Base-by-base conservation (phyloP, 1,140 invertebrate genomes). In the Paracyclopina nana region DNA sequence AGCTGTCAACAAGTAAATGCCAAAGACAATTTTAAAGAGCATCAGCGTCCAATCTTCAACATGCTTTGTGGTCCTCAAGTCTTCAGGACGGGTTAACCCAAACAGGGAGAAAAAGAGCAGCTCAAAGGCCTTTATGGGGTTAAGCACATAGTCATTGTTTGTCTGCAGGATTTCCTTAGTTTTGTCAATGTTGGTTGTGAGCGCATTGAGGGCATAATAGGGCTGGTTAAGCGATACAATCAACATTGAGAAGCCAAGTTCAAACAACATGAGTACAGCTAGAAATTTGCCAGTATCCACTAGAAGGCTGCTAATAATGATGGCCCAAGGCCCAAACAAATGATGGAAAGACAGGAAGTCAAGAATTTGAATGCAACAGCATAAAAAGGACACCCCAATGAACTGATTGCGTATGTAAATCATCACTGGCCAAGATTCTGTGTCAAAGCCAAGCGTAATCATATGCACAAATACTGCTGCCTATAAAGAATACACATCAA, bases 341-440 rank as follows among this genome's bases (percentile, higher is more conserved):
- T 98, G 87, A 68, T 98, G 94, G 63, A 99, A 97, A 6, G 91
- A 95, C 18, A 92, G 65, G 60, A 91, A 92, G 64, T 98, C 94
- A 54, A 98, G 68, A 57, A 96, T 85, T 66, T 96, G 88, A 8
- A 97, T 87, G 65, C 92, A 98, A 43, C 87, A 86, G 54, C 96
- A 70, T 38, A 98, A 70, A 60, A 97, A 80, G 44, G 86, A 86
- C 57, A 94, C 70, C 0, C 90, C 91, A 57, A 98, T 86, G 56
- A 95, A 76, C 67, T 97, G 91, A 68, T 98, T 98, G 31, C 92
- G 73, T 52, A 86, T 76, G 65, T 91, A 96, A 61, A 94, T 75
- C 42, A 86, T 59, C 0, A 80, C 79, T 20, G 80, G 78, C 78
- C 79, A 82, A 58, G 79, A 76, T 29, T 61, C 59, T 25, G 61